Evolutionary conservation across 2,888 invertebrate genomes (phyloP).

Genomic region (Pyrgus malvae): DNA sequence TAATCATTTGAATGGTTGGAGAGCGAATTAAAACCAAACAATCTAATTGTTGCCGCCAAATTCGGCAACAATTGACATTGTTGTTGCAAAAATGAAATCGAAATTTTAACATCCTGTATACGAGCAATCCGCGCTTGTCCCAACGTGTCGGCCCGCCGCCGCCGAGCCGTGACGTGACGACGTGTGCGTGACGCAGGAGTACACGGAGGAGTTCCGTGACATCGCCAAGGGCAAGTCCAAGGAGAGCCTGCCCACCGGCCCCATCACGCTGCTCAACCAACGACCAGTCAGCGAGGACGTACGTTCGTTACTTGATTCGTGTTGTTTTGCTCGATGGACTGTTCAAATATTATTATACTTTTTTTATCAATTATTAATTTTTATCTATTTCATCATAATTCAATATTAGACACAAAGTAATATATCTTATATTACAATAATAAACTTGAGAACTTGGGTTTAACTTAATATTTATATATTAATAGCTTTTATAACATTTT

Average conservation of each 20-base stretch:
- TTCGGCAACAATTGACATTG: not conserved
- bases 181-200: constrained; percentile 86
- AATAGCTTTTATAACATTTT: too few species aligned
- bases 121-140: too few species aligned
- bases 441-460: too few species aligned
- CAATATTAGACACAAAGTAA: too few species aligned
- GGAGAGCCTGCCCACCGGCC: constrained; percentile 94
- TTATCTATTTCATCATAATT: too few species aligned
- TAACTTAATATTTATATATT: too few species aligned
- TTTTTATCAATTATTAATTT: too few species aligned
- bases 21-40: too few species aligned
- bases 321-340: constrained; percentile 17
- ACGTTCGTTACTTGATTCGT: constrained; percentile 68
- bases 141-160: constrained; percentile 43
- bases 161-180: constrained; percentile 1
- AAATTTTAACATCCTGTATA: not conserved
- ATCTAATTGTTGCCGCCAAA: too few species aligned
- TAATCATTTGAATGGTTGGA: too few species aligned
- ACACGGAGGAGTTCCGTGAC: constrained; percentile 98
- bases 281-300: constrained; percentile 97
- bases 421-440: too few species aligned
- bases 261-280: constrained; percentile 97
- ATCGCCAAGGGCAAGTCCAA: constrained; percentile 97
- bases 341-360: too few species aligned
- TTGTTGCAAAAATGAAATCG: not conserved